These are phyloP conservation scores for Synanthedon tipuliformis DNA, from an alignment of 2,888 invertebrate species.

Conservation along the genomic window DNA sequence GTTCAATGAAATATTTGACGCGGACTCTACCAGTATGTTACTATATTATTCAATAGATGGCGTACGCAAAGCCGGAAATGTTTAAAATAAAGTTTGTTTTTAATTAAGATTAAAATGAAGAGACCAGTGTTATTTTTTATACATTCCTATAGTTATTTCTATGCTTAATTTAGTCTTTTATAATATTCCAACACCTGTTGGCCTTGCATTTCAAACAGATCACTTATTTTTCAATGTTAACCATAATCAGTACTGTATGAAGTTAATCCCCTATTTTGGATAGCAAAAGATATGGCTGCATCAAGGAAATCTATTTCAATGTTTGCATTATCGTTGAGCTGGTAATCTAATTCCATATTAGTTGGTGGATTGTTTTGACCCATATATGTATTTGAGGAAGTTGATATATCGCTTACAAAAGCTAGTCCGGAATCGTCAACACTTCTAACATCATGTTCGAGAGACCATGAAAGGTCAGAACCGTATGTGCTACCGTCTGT, in stretches of 20 bases:
- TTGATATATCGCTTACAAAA: slow-evolving; percentile 15
- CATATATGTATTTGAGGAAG: slow-evolving; percentile 26
- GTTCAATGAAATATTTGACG: too few relatives aligned
- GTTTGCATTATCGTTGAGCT: slow-evolving; percentile 20
- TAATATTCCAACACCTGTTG: slow-evolving; percentile 2
- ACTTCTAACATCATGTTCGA: slow-evolving; percentile 18
- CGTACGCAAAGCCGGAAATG: background rate
- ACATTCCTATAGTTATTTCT: background rate
- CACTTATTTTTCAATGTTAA: slow-evolving; percentile 19
- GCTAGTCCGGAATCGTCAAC: slow-evolving; percentile 1
- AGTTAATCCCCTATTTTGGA: slow-evolving; percentile 78
- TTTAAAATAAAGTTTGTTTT: background rate
- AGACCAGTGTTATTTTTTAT: background rate
- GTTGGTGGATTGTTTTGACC: slow-evolving; percentile 24
- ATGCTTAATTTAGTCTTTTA: slow-evolving; percentile 1
- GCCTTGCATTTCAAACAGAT: background rate
- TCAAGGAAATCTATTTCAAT: slow-evolving; percentile 70
- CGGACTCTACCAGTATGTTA: too few relatives aligned
- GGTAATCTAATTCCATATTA: slow-evolving; percentile 9
- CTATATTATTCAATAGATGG: too few relatives aligned
- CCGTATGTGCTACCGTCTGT: slow-evolving; percentile 20
- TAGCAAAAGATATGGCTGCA: slow-evolving; percentile 80
- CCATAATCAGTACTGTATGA: slow-evolving; percentile 58
- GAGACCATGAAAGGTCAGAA: slow-evolving; percentile 29
- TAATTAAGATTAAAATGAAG: background rate